phyloP scores from a whole-genome alignment of 2,113 vertebrate genomes.

The Brachypodius melanocephalos region DNA sequence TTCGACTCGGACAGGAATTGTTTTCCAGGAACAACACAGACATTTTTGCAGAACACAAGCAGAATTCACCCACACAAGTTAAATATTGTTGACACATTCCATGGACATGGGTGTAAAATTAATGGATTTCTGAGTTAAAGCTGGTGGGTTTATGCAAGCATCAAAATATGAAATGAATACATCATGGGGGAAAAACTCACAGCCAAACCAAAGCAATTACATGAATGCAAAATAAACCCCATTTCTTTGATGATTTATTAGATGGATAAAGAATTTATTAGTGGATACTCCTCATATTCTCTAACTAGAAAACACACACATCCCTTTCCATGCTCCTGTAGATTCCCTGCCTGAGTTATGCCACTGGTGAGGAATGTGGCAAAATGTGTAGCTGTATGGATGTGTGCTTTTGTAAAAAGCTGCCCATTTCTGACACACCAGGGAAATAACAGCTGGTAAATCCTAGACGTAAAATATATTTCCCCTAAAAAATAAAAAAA shows the following conservation, averaged over 20 bases:
- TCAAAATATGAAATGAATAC: not conserved
- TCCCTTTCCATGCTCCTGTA: not conserved
- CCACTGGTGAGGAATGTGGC: not conserved
- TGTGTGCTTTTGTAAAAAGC: not conserved
- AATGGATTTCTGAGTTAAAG: not conserved
- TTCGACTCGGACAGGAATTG: not conserved
- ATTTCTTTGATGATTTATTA: not conserved
- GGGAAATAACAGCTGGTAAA: not conserved
- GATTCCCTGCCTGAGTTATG: not conserved
- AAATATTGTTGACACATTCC: not conserved
- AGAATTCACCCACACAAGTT: not conserved
- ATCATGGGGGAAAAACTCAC: not conserved
- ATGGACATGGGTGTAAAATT: not conserved
- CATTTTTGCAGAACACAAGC: not conserved
- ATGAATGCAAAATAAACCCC: not conserved
- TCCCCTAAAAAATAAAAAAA: not conserved
- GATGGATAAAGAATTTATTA: not conserved
- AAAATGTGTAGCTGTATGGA: not conserved
- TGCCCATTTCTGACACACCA: not conserved
- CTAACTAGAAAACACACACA: not conserved
- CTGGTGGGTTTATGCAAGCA: not conserved
- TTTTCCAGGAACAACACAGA: not conserved
- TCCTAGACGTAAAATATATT: not conserved
- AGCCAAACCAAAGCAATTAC: not conserved
- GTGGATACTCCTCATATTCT: not conserved